A percentile compares a stretch with the other conserved stretches of the same genome.
These are phyloP conservation scores for Drosophila formosana DNA, from an alignment of 2,888 invertebrate genomes.

Conservation along the genomic window DNA sequence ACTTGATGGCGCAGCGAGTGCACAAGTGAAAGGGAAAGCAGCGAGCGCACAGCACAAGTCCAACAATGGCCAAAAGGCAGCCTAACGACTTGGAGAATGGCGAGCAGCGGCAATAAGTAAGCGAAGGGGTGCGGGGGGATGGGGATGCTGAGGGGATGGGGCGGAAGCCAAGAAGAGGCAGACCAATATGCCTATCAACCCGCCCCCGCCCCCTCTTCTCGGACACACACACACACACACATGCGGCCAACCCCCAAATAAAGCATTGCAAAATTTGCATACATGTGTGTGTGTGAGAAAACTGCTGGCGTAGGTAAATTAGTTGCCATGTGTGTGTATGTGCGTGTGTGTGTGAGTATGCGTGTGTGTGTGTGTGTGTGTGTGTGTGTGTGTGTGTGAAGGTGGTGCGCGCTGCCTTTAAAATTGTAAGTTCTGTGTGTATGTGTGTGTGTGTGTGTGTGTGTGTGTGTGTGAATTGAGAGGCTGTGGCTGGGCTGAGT, in stretches of 20 bases:
- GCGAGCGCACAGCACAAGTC: slow-evolving; percentile 36
- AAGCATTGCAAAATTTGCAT: slow-evolving; percentile 74
- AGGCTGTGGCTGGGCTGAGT: not conserved
- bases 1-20: not conserved
- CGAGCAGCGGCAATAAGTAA: not conserved
- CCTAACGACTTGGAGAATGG: slow-evolving; percentile 51
- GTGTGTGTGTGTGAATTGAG: slow-evolving; percentile 1
- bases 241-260: slow-evolving; percentile 67
- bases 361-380: slow-evolving; percentile 30
- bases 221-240: slow-evolving; percentile 3
- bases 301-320: slow-evolving; percentile 78
- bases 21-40: slow-evolving; percentile 68
- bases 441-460: slow-evolving; percentile 11
- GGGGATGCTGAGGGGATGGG: not conserved
- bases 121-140: slow-evolving; percentile 3
- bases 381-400: slow-evolving; percentile 26
- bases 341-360: no score
- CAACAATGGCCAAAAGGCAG: slow-evolving; percentile 73
- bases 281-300: slow-evolving; percentile 52
- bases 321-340: slow-evolving; percentile 52
- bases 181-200: slow-evolving; percentile 3
- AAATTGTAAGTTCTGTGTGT: slow-evolving; percentile 56
- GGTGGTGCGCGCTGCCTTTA: slow-evolving; percentile 65
- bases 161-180: not conserved
- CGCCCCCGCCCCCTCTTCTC: not conserved